Evolutionary conservation across 2,113 vertebrate genomes (phyloP).

Genomic region (Stegostoma tigrinum): DNA sequence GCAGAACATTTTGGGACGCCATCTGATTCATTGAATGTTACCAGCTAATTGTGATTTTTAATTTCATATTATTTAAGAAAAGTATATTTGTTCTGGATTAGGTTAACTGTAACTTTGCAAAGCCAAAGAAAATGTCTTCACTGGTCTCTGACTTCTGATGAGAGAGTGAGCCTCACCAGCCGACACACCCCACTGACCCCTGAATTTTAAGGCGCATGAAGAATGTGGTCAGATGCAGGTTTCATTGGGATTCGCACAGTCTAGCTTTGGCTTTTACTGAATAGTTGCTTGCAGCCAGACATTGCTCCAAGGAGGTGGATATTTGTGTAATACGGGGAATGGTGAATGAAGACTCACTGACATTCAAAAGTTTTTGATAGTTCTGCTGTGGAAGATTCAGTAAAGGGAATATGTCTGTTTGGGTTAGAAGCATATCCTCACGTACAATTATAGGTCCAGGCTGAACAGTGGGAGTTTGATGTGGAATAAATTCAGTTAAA

Average conservation of each 20-base stretch:
- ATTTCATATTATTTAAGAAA: too few species aligned
- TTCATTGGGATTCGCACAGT: neutral
- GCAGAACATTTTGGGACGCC: neutral
- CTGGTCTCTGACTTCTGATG: neutral
- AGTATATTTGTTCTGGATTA: too few species aligned
- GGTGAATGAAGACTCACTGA: neutral
- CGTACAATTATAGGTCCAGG: neutral
- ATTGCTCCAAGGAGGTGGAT: neutral
- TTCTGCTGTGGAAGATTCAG: neutral
- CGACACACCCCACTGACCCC: too few species aligned
- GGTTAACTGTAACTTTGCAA: neutral
- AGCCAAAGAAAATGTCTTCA: neutral
- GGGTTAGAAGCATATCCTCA: neutral
- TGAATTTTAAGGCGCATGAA: neutral
- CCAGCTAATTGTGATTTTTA: too few species aligned
- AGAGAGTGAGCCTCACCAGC: neutral
- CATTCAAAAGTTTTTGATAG: neutral
- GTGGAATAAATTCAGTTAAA: neutral
- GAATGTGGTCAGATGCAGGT: neutral
- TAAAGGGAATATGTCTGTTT: neutral
- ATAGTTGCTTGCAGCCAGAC: neutral
- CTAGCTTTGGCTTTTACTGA: neutral
- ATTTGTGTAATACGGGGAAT: neutral
- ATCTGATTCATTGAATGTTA: neutral
- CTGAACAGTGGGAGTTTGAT: neutral